Percentiles rank a stretch among this genome's conserved stretches.
These are phyloP conservation scores for Sinocyclocheilus anophthalmus DNA, from an alignment of 2,113 vertebrate species.

Conservation along the genomic window DNA sequence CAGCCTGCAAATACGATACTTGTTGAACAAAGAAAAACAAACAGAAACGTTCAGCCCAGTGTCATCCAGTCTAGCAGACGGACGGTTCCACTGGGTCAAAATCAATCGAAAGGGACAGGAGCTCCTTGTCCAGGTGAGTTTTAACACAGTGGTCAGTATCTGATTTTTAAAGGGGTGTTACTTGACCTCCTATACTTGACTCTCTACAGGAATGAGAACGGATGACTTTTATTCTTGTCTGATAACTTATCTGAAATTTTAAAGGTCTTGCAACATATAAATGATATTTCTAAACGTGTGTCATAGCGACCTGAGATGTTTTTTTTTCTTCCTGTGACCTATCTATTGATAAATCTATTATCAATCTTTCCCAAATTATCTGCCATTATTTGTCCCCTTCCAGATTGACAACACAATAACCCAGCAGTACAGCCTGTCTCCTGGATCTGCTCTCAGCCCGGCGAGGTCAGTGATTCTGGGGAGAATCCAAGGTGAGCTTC, in stretches of 20 bases:
- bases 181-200: not conserved
- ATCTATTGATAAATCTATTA: not conserved
- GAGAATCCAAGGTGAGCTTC: conserved; percentile 78
- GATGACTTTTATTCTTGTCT: not conserved
- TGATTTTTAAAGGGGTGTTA: not conserved
- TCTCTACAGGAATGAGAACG: not conserved
- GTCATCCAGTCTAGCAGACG: conserved; percentile 80
- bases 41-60: conserved; percentile 75
- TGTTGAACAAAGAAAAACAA: conserved; percentile 73
- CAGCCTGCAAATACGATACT: conserved; percentile 84
- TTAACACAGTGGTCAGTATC: not conserved
- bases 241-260: not conserved
- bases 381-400: conserved; percentile 42
- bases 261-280: not conserved
- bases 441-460: conserved; percentile 75
- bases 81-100: conserved; percentile 77
- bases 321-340: not conserved
- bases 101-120: conserved; percentile 79
- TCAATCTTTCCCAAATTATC: conserved; percentile 20
- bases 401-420: conserved; percentile 80
- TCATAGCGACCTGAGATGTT: not conserved
- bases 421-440: conserved; percentile 80
- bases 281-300: not conserved
- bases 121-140: conserved; percentile 78
- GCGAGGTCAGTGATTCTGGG: conserved; percentile 81